Conservation (phyloP, 2,888 invertebrate species). For the Napeogenes sylphis region DNA sequence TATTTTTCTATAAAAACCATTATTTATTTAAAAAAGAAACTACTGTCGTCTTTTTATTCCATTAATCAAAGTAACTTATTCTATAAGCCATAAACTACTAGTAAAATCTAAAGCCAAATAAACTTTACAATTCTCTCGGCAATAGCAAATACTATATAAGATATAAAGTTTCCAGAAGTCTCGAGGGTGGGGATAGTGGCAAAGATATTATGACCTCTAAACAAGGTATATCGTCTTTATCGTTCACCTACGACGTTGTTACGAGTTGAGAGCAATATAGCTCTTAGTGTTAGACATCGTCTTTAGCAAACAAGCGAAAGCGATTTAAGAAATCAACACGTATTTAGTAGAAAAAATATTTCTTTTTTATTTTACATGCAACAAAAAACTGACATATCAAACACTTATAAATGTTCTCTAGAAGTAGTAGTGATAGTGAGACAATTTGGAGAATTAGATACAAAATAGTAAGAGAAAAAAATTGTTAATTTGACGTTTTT, state of each 20-base stretch:
- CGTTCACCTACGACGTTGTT: slow-evolving; percentile 25
- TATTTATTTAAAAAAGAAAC: no score
- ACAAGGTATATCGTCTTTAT: slow-evolving; percentile 27
- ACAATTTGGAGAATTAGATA: no score
- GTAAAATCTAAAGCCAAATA: background rate
- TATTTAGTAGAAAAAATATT: background rate
- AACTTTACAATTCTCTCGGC: slow-evolving; percentile 15
- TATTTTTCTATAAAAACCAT: no score
- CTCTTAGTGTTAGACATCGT: slow-evolving; percentile 3
- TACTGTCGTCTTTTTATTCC: no score
- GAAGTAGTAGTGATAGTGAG: no score
- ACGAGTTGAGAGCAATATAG: slow-evolving; percentile 19
- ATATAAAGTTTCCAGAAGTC: slow-evolving; percentile 15
- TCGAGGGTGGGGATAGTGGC: slow-evolving; percentile 11
- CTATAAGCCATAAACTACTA: background rate
- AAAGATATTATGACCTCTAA: slow-evolving; percentile 23
- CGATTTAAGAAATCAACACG: background rate
- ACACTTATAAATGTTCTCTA: no score
- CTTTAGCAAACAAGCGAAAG: background rate
- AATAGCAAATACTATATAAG: slow-evolving; percentile 13
- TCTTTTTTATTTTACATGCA: background rate
- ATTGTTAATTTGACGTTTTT: no score
- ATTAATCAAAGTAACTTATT: background rate
- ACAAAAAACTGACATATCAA: no score
- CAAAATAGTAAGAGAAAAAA: no score